A percentile compares a stretch with the other conserved stretches of the same genome.
Evolutionary conservation across 2,113 vertebrate species (phyloP).

Genomic region (Edolisoma coerulescens): DNA sequence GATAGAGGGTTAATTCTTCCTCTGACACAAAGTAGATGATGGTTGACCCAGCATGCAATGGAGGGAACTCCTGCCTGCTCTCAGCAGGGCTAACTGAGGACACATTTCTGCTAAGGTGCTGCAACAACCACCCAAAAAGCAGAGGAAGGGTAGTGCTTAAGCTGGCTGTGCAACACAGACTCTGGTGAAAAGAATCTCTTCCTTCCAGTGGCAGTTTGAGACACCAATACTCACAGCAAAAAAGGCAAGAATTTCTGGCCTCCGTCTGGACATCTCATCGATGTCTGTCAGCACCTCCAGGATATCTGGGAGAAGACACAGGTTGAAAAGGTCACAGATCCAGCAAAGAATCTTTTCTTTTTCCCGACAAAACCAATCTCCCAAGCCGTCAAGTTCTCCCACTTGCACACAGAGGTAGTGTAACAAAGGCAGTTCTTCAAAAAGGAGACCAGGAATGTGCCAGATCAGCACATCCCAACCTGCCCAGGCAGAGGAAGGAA

Average conservation of each 20-base stretch:
- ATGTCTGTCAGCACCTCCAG: constrained; percentile 93
- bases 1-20: background rate
- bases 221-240: constrained; percentile 83
- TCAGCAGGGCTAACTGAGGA: background rate
- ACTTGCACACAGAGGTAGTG: background rate
- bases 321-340: background rate
- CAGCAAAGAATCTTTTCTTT: background rate
- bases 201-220: background rate
- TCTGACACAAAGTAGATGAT: background rate
- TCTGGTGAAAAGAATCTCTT: background rate
- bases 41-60: background rate
- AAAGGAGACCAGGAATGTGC: background rate
- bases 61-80: background rate
- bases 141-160: background rate
- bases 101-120: background rate
- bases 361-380: background rate
- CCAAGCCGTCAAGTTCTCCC: background rate
- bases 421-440: background rate
- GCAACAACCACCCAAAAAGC: background rate
- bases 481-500: background rate
- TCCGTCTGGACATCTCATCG: constrained; percentile 94
- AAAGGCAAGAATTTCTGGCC: constrained; percentile 92
- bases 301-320: constrained; percentile 76
- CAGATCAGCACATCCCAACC: background rate
- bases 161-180: background rate